Base-by-base conservation (phyloP, 2,113 vertebrate genomes). In the Amazona vittata region DNA sequence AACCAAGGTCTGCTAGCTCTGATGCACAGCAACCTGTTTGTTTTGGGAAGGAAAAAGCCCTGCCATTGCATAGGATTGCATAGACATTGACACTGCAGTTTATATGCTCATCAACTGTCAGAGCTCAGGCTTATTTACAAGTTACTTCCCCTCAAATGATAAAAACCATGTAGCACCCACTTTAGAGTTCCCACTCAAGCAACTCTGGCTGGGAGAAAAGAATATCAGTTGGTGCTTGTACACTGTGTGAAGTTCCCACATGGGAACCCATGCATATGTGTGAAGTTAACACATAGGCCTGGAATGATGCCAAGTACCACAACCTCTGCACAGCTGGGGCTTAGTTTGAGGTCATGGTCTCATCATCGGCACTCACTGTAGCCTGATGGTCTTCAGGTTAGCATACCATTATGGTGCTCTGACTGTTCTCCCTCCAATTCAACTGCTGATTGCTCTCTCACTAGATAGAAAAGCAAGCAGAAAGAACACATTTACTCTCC, bases 371-470 rank as follows among this genome's bases (percentile, higher is more conserved):
- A 46, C 9, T 67, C 46, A 21, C 12, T 35, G 19, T 12, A 70
- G 24, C 49, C 53, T 64, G 50, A 44, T 25, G 29, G 8, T 50
- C 60, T 47, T 35, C 35, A 62, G 29, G 25, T 84, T 46, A 49
- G 28, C 1, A 4, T 8, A 28, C 25, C 0, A 0, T 52, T 62
- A 57, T 0, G 4, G 21, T 31, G 50, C 78, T 46, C 39, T 79
- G 46, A 59, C 18, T 67, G 31, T 8, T 84, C 12, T 11, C 8
- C 12, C 57, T 82, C 18, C 39, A 55, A 20, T 68, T 83, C 52
- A 62, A 2, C 21, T 64, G 20, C 15, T 65, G 33, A 28, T 31
- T 57, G 39, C 52, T 74, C 19, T 84, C 55, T 78, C 28, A 6
- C 28, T 29, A 31, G 20, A 47, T 62, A 55, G 28, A 63, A 92